Evolutionary conservation across 2,113 vertebrate species (phyloP).

Genomic region (Menidia beryllina): DNA sequence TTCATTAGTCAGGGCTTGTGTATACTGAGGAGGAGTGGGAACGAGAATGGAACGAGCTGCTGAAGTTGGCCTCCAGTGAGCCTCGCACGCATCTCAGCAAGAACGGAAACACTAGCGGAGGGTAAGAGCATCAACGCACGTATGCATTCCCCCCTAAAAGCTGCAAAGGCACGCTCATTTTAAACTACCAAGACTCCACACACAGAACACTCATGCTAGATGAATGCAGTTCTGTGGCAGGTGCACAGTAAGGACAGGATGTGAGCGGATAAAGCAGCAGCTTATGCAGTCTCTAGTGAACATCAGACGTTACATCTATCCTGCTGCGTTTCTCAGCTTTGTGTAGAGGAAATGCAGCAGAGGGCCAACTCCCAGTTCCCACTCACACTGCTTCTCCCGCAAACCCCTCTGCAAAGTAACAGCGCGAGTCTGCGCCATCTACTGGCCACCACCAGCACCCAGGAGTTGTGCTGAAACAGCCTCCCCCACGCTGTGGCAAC

Average conservation of each 20-base stretch:
- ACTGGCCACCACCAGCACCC: constrained; percentile 36
- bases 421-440: constrained; percentile 55
- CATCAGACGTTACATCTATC: neutral
- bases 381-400: constrained; percentile 29
- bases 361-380: constrained; percentile 39
- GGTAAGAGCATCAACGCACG: constrained; percentile 80
- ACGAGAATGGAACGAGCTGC: constrained; percentile 95
- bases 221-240: neutral
- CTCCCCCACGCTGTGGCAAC: constrained; percentile 32
- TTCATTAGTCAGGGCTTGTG: constrained; percentile 93
- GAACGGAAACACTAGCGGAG: constrained; percentile 90
- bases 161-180: neutral
- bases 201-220: neutral
- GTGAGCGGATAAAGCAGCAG: neutral
- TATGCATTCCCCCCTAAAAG: neutral
- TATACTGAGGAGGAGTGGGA: constrained; percentile 99
- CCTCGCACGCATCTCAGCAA: constrained; percentile 95
- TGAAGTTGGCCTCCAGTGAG: constrained; percentile 97
- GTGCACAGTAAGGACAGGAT: neutral
- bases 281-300: constrained; percentile 1
- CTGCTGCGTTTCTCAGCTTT: constrained; percentile 18
- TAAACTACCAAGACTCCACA: constrained; percentile 6
- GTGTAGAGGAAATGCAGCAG: constrained; percentile 8
- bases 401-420: constrained; percentile 24
- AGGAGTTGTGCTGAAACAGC: constrained; percentile 1